A percentile compares a stretch with the other conserved stretches of the same genome.
Evolutionary conservation across 2,113 vertebrate genomes (phyloP).

Genomic region (Malurus alboscapulatus): DNA sequence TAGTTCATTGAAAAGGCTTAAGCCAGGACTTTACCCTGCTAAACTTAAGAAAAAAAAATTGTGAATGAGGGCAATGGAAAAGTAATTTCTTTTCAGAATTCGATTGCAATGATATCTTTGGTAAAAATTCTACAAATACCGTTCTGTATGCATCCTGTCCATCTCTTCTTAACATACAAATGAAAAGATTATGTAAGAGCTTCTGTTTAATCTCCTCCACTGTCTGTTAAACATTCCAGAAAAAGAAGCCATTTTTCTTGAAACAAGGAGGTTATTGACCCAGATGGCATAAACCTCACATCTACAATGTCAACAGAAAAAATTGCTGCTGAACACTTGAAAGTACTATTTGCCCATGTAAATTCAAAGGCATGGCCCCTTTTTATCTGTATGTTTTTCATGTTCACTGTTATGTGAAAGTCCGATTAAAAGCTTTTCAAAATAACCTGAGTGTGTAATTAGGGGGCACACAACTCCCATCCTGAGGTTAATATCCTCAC

Average conservation of each 20-base stretch:
- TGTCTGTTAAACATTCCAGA: slow-evolving; percentile 51
- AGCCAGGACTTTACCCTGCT: neutral
- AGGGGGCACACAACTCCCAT: slow-evolving; percentile 50
- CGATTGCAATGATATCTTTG: neutral
- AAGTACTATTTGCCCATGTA: slow-evolving; percentile 49
- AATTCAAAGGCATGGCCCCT: slow-evolving; percentile 62
- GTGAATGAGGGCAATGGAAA: neutral
- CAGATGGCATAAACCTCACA: slow-evolving; percentile 47
- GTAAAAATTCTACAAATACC: slow-evolving; percentile 29
- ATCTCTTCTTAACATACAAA: slow-evolving; percentile 38
- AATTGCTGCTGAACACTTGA: slow-evolving; percentile 24
- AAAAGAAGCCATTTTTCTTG: slow-evolving; percentile 55
- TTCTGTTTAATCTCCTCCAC: slow-evolving; percentile 54
- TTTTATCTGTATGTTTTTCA: slow-evolving; percentile 61
- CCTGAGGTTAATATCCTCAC: slow-evolving; percentile 59
- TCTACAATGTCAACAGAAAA: slow-evolving; percentile 64
- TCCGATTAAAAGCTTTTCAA: slow-evolving; percentile 72
- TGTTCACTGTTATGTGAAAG: slow-evolving; percentile 48
- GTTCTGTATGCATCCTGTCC: slow-evolving; percentile 28
- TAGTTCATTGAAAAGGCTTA: slow-evolving; percentile 28
- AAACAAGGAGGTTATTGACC: slow-evolving; percentile 59
- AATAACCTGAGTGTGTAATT: slow-evolving; percentile 67
- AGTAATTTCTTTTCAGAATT: slow-evolving; percentile 19
- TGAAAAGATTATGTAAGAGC: slow-evolving; percentile 60
- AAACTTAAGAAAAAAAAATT: neutral